phyloP scores from a whole-genome alignment of 2,113 vertebrate species.

The Heteronetta atricapilla region DNA sequence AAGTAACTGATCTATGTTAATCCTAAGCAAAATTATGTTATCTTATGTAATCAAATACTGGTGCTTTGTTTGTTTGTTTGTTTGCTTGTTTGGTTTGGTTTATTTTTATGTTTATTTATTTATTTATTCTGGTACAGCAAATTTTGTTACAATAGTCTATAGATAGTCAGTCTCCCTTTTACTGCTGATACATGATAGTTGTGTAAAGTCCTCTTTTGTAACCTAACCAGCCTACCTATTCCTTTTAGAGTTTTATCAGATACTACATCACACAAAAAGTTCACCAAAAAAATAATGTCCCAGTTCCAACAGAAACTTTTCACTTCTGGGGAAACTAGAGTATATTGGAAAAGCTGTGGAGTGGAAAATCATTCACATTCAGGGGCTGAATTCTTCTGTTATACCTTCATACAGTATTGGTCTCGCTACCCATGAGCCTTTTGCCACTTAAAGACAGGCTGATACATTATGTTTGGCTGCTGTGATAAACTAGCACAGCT shows the following conservation, averaged over 20 bases:
- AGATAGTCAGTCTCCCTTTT: not conserved
- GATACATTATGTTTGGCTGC: not conserved
- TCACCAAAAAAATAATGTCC: not conserved
- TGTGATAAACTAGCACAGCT: not conserved
- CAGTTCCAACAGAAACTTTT: not conserved
- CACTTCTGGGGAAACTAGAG: not conserved
- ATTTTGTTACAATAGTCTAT: not conserved
- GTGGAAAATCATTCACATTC: not conserved
- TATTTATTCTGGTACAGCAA: not conserved
- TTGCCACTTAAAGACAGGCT: not conserved
- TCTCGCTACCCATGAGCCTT: not conserved
- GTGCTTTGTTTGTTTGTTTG: not conserved
- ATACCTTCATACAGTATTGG: not conserved
- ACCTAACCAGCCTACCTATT: not conserved
- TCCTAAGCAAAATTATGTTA: not conserved
- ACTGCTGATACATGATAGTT: not conserved
- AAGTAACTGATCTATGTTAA: not conserved
- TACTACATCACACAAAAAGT: not conserved
- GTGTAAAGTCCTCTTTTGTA: not conserved
- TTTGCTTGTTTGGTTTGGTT: no score
- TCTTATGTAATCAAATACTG: not conserved
- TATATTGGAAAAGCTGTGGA: slow-evolving; percentile 7
- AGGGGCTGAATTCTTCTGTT: not conserved
- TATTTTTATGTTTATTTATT: no score
- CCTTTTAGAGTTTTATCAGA: not conserved